Percentiles rank a stretch among this genome's conserved stretches.
Evolutionary conservation across 1,140 invertebrate species (phyloP).

Genomic region (Frieseomelitta varia): DNA sequence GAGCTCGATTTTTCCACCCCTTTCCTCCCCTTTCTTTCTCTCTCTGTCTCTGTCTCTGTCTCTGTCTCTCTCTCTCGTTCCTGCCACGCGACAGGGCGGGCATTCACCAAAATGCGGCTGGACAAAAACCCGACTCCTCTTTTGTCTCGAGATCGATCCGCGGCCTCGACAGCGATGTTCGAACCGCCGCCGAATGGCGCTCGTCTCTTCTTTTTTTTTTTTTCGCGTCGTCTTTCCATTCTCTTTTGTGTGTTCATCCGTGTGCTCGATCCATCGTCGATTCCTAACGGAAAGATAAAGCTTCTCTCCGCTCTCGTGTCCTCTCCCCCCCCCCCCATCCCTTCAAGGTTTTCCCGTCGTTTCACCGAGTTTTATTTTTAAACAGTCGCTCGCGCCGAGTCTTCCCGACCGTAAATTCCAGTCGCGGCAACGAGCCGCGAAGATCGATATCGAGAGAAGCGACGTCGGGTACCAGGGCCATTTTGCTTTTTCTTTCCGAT

Average conservation of each 20-base stretch:
- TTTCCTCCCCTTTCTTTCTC: neutral
- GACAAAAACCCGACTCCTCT: slow-evolving; percentile 17
- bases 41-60: too few species aligned
- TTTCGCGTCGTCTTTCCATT: neutral
- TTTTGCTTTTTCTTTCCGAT: slow-evolving; percentile 24
- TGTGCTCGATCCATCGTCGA: neutral
- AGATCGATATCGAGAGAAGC: slow-evolving; percentile 32
- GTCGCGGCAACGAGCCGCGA: neutral
- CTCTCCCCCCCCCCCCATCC: too few species aligned
- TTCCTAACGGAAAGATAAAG: slow-evolving; percentile 3
- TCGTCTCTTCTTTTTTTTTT: slow-evolving; percentile 13
- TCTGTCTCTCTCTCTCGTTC: too few species aligned
- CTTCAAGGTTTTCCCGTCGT: neutral
- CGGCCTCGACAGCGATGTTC: neutral
- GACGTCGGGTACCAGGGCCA: slow-evolving; percentile 18
- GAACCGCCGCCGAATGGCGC: neutral
- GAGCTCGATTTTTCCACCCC: too few species aligned
- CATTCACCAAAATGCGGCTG: slow-evolving; percentile 43
- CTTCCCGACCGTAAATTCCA: slow-evolving; percentile 23
- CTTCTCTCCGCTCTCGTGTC: slow-evolving; percentile 11
- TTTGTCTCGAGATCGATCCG: slow-evolving; percentile 44
- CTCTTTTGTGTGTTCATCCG: slow-evolving; percentile 4
- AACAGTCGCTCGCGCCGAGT: slow-evolving; percentile 16
- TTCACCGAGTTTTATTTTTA: neutral
- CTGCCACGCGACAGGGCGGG: slow-evolving; percentile 32